Evolutionary conservation across 2,888 invertebrate species (phyloP).

Genomic region (Amphimallon solstitiale): DNA sequence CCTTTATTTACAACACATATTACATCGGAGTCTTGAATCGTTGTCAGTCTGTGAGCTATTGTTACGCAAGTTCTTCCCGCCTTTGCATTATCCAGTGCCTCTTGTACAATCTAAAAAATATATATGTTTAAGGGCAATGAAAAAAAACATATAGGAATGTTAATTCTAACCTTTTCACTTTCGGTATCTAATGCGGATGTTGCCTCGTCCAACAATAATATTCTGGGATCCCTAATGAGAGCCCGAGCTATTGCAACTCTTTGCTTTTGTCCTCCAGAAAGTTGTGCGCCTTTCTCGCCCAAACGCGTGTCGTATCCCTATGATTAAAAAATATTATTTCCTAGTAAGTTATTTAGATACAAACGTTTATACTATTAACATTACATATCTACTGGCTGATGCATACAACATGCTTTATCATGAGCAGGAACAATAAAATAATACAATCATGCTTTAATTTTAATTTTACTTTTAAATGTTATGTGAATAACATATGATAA

Average conservation of each 20-base stretch:
- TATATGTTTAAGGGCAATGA: background rate
- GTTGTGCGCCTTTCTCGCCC: conserved; percentile 80
- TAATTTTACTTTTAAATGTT: too few relatives aligned
- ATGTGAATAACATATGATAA: too few relatives aligned
- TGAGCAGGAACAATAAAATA: too few relatives aligned
- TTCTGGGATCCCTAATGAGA: conserved; percentile 79
- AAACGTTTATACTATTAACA: too few relatives aligned
- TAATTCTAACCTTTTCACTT: conserved; percentile 80
- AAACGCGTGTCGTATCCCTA: conserved; percentile 84
- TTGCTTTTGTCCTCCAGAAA: conserved; percentile 90
- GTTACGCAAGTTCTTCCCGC: conserved; percentile 85
- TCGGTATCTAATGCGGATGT: conserved; percentile 88
- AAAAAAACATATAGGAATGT: background rate
- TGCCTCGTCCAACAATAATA: conserved; percentile 84
- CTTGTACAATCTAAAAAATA: conserved; percentile 79
- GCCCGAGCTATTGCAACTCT: conserved; percentile 90
- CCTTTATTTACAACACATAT: conserved; percentile 80
- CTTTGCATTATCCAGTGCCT: conserved; percentile 83
- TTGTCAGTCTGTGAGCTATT: conserved; percentile 87
- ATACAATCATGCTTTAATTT: too few relatives aligned
- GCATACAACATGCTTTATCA: too few relatives aligned
- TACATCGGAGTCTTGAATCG: conserved; percentile 82
- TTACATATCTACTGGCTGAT: too few relatives aligned
- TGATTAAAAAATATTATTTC: too few relatives aligned
- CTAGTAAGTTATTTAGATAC: too few relatives aligned